Conservation (phyloP, 2,113 vertebrate species). For the Calypte anna region DNA sequence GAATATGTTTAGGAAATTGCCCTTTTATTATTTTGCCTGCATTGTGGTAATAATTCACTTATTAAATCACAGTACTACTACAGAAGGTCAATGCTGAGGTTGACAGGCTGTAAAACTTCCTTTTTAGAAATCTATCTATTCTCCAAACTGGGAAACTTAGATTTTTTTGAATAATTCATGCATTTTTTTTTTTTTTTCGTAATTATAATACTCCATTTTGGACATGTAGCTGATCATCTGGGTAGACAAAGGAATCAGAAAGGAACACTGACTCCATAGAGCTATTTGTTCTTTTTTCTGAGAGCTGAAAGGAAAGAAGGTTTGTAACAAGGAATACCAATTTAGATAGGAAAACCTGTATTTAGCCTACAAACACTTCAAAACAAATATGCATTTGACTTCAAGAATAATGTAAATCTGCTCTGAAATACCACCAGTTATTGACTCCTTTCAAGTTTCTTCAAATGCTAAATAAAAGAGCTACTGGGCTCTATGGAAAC, state of each 20-base stretch:
- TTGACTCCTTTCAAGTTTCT: neutral
- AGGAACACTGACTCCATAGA: neutral
- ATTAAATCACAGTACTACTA: constrained; percentile 28
- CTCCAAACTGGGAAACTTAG: neutral
- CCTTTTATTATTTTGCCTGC: constrained; percentile 36
- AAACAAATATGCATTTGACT: neutral
- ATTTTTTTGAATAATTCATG: neutral
- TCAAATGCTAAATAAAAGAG: neutral
- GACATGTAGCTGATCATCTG: neutral
- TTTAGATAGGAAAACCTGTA: neutral
- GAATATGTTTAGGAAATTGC: constrained; percentile 23
- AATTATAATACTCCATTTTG: neutral
- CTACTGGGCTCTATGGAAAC: neutral
- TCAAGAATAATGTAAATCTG: neutral
- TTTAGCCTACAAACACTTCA: neutral
- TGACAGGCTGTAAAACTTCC: constrained; percentile 44
- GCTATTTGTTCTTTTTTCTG: neutral
- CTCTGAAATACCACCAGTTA: neutral
- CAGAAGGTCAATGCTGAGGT: neutral
- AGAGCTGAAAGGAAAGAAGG: neutral
- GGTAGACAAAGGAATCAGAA: neutral
- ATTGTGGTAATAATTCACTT: neutral
- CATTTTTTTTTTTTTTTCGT: neutral
- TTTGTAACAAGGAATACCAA: neutral
- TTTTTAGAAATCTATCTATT: constrained; percentile 11